Evolutionary conservation across 92 coral and sea anemone species (phyloP), one percentile per base, ranked within the genome.

Genomic region (Plumapathes pennacea): DNA sequence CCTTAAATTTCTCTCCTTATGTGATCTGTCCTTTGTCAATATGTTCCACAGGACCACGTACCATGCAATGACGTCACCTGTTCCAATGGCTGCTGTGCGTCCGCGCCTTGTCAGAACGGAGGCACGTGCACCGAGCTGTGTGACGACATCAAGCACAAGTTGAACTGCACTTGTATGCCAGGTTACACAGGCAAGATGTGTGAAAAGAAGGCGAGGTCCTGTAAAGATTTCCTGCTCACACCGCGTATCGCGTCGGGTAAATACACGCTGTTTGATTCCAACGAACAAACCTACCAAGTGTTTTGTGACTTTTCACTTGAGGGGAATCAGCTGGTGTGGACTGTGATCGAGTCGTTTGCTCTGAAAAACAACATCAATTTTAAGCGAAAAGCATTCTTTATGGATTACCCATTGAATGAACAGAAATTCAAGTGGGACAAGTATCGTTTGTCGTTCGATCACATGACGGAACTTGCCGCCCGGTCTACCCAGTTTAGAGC

Each of bases 81-180:
- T 25, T 38, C 19, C 24, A 64, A 64, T 37, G 72, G 72, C 2
- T 64, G 72, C 29, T 64, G 72, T 64, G 10, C 25, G 10, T n/a
- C 26, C 22, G 18, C 38, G 10, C 25, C 60, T 2, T 63, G 71
- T 37, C 46, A 18, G 10, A 46, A 63, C 31, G 57, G 58, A 50
- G 71, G 71, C 34, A 63, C 48, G 24, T 63, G 71, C 22, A 24
- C 37, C 26, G 71, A 63, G 53, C 57, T 27, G 46, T 63, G 71
- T 10, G 59, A 49, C 13, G 42, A 63, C 38, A 38, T 49, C 57
- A 63, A 49, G 25, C 58, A 20, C 6, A 63, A 63, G 59, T 63
- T 63, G 47, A 26, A 14, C 28, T 63, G 71, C 25, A 19, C 6
- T 25, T 63, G 71, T 46, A 15, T 6, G 22, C 42, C 71, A 22